Percentiles rank a stretch among this genome's conserved stretches.
phyloP scores from a whole-genome alignment of 2,888 invertebrate species.

The Lasioglossum morio region DNA sequence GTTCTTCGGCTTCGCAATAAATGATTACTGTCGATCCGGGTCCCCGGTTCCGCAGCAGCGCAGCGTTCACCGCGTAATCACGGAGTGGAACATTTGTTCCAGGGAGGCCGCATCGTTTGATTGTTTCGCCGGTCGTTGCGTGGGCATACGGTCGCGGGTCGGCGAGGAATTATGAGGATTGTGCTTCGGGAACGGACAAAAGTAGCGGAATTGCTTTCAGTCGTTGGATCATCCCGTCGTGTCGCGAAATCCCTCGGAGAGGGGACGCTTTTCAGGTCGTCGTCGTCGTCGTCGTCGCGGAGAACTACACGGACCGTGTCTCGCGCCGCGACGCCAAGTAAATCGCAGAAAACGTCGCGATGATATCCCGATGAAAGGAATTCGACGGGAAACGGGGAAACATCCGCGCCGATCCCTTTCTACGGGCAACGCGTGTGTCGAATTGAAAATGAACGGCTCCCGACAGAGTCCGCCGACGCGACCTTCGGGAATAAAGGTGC shows the following conservation, averaged over 20 bases:
- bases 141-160: neutral
- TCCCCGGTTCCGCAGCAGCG: neutral
- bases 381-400: slow-evolving; percentile 21
- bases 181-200: slow-evolving; percentile 26
- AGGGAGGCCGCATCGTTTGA: neutral
- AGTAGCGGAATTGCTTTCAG: slow-evolving; percentile 14
- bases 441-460: slow-evolving; percentile 52
- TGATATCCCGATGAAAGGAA: slow-evolving; percentile 25
- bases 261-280: neutral
- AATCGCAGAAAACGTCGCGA: slow-evolving; percentile 20
- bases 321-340: neutral
- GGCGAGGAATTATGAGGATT: slow-evolving; percentile 15
- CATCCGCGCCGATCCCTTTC: slow-evolving; percentile 23
- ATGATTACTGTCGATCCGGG: neutral
- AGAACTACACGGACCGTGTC: slow-evolving; percentile 14
- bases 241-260: neutral
- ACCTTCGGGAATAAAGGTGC: slow-evolving; percentile 3
- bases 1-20: neutral
- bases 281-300: neutral
- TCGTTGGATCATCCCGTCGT: neutral
- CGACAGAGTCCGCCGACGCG: slow-evolving; percentile 10
- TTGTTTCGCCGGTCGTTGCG: neutral
- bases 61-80: slow-evolving; percentile 2
- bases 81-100: neutral
- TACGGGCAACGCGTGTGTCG: slow-evolving; percentile 23